These are phyloP conservation scores for Pluvianellus socialis DNA, from an alignment of 2,113 vertebrate genomes.

Conservation along the genomic window DNA sequence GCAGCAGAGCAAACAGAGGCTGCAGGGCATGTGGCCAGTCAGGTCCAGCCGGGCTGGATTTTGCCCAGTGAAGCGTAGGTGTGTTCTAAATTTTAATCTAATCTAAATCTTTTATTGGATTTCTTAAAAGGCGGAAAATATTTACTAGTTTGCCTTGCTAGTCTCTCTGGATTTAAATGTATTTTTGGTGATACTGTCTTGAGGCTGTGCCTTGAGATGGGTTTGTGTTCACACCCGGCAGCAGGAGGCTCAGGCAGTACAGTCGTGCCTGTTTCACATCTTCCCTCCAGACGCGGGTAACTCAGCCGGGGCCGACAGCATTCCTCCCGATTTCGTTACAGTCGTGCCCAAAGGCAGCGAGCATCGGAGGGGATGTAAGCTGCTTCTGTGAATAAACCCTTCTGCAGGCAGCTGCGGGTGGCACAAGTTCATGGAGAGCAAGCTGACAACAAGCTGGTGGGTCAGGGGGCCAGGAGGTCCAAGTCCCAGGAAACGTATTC, in stretches of 20 bases:
- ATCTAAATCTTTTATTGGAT: not conserved
- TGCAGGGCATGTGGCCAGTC: not conserved
- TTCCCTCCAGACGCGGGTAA: not conserved
- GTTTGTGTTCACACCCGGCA: not conserved
- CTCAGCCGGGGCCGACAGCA: not conserved
- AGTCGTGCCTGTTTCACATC: fast-evolving
- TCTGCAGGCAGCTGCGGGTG: not conserved
- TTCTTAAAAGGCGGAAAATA: not conserved
- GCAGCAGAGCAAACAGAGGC: not conserved
- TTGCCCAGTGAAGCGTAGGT: not conserved
- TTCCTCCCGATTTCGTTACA: not conserved
- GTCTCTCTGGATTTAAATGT: not conserved
- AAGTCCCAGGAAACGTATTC: fast-evolving
- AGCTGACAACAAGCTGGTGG: fast-evolving
- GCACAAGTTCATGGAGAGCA: fast-evolving
- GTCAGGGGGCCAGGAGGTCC: not conserved
- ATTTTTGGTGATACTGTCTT: not conserved
- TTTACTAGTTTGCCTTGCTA: not conserved
- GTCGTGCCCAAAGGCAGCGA: not conserved
- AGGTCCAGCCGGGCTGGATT: not conserved
- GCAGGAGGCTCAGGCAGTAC: not conserved
- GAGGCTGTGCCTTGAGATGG: not conserved
- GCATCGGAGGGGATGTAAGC: not conserved
- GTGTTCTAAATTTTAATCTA: not conserved
- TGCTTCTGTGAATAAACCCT: not conserved